Evolutionary conservation across 2,888 invertebrate genomes (phyloP).

Genomic region (Bimastos eiseni): DNA sequence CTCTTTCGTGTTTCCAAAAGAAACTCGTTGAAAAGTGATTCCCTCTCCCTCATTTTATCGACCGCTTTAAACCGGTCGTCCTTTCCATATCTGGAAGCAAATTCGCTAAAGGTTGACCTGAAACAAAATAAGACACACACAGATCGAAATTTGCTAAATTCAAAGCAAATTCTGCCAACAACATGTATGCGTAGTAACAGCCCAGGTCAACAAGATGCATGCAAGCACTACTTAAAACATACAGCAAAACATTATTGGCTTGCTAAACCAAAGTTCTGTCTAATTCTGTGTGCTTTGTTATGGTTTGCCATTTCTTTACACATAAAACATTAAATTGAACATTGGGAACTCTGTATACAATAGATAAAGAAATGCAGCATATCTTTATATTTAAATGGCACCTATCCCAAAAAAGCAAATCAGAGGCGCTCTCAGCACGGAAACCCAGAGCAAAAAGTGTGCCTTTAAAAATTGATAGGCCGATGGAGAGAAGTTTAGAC

Average conservation of each 20-base stretch:
- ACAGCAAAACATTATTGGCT: background rate
- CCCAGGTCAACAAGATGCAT: background rate
- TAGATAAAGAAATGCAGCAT: too few species aligned
- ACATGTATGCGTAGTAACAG: background rate
- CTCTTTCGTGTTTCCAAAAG: constrained; percentile 83
- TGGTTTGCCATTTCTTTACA: background rate
- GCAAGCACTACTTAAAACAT: background rate
- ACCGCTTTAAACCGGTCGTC: constrained; percentile 95
- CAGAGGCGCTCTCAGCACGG: too few species aligned
- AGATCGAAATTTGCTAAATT: background rate
- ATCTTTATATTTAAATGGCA: too few species aligned
- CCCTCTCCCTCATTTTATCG: constrained; percentile 94
- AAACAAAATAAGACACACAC: constrained; percentile 16
- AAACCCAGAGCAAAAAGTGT: too few species aligned
- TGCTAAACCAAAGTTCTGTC: background rate
- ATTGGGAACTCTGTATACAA: background rate
- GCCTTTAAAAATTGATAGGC: too few species aligned
- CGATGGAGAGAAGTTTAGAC: too few species aligned
- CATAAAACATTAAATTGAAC: background rate
- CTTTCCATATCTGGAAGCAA: constrained; percentile 87
- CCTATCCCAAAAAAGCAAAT: too few species aligned
- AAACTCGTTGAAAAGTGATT: constrained; percentile 92
- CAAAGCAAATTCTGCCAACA: background rate
- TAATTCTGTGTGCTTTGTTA: background rate
- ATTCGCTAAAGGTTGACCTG: constrained; percentile 94